Evolutionary conservation across 2,888 invertebrate species (phyloP).

Genomic region (Cryptocephalus moraei): DNA sequence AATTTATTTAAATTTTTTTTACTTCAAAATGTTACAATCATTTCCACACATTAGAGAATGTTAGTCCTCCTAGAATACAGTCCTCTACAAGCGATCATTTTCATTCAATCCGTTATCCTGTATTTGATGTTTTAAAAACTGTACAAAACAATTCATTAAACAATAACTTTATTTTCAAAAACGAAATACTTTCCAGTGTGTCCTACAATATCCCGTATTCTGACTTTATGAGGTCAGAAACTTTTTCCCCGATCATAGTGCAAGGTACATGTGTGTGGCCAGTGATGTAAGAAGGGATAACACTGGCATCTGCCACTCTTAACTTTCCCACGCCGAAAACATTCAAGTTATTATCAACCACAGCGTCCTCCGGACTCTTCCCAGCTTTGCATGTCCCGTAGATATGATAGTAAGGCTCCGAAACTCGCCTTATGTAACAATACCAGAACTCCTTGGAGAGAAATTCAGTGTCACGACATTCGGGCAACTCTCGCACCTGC

Average conservation of each 20-base stretch:
- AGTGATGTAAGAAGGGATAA: conserved; percentile 39
- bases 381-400: conserved; percentile 44
- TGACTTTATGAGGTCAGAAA: not conserved
- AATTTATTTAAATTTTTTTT: too few relatives aligned
- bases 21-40: too few relatives aligned
- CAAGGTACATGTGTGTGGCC: not conserved
- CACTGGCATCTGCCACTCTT: conserved; percentile 54
- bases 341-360: conserved; percentile 49
- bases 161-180: not conserved
- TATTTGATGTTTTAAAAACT: too few relatives aligned
- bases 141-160: too few relatives aligned
- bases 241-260: conserved; percentile 1
- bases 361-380: conserved; percentile 42
- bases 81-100: too few relatives aligned
- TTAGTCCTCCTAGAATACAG: too few relatives aligned
- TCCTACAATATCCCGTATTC: too few relatives aligned
- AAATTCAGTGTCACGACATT: conserved; percentile 34
- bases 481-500: conserved; percentile 11
- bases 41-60: too few relatives aligned
- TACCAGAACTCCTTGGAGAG: conserved; percentile 54
- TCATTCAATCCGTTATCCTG: too few relatives aligned
- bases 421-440: conserved; percentile 40
- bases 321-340: conserved; percentile 48
- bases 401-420: conserved; percentile 45
- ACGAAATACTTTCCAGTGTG: not conserved